Base-by-base conservation (phyloP, 1,140 invertebrate genomes). In the Psix sp. region DNA sequence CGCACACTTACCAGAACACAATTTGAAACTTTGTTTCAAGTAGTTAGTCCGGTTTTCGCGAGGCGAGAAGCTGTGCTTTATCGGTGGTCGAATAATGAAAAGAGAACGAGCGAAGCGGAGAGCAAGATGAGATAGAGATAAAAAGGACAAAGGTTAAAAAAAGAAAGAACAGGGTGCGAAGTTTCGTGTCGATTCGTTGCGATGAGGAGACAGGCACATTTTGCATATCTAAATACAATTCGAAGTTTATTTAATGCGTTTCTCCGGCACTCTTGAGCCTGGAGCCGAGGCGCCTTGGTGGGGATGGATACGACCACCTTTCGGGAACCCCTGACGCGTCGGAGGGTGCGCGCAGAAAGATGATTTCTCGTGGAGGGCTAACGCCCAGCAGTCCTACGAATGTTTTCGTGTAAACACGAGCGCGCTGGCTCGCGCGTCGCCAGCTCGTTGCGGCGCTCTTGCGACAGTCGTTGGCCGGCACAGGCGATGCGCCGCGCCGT, bases 301-400 rank as follows among this genome's bases (percentile, higher is more conserved):
- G 60, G 62, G 60, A 51, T 51, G 59, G 43, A 52, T 36, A 54
- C 42, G 51, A 52, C 57, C 46, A 68, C 71, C 68, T 60, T 75
- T 54, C 51, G 35, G 36, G 52, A 65, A 42, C 54, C 49, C 54
- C 39, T 66, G 60, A 66, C 71, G 80, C 52, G 42, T 75, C 70
- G 48, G 78, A 77, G 79, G 76, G 78, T 79, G 77, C 79, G 82
- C 82, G 66, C 49, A 65, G 60, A 60, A 70, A 67, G 66, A 79
- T 73, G 54, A 66, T 73, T 73, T 76, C 74, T 66, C 63, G 70
- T 60, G 65, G 72, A 75, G 73, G 77, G 80, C 84, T 83, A 77
- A 84, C 83, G 83, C 83, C 82, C 82, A 84, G 78, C 79, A 76
- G 60, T 77, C 63, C 74, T 93, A 93, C 77, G 92, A 92, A 0